Percentiles rank a stretch among this genome's conserved stretches.
These are phyloP conservation scores for Sander vitreus DNA, from an alignment of 2,113 vertebrate genomes.

Conservation along the genomic window DNA sequence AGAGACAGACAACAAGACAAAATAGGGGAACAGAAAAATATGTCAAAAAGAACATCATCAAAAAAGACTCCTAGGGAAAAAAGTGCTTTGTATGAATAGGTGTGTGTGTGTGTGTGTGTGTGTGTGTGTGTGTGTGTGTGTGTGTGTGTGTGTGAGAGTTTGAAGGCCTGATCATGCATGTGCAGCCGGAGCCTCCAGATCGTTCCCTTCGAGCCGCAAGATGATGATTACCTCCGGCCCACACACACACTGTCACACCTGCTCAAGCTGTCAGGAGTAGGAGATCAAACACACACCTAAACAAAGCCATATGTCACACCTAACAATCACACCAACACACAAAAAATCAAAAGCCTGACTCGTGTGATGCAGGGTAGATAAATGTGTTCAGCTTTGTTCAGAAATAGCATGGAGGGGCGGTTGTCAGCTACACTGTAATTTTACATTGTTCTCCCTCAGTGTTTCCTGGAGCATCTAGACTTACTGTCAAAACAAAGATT, in stretches of 20 bases:
- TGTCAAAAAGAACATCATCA: slow-evolving; percentile 36
- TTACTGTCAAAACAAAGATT: slow-evolving; percentile 33
- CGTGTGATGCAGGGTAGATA: slow-evolving; percentile 52
- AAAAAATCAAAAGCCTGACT: slow-evolving; percentile 58
- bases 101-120: not conserved
- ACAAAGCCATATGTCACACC: slow-evolving; percentile 72
- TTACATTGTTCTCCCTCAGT: slow-evolving; percentile 50
- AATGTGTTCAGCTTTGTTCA: slow-evolving; percentile 68
- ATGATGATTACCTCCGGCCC: slow-evolving; percentile 26
- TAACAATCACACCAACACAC: slow-evolving; percentile 36
- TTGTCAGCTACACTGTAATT: slow-evolving; percentile 57
- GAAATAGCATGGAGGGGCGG: slow-evolving; percentile 38
- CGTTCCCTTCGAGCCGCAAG: slow-evolving; percentile 37
- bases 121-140: slow-evolving; percentile 7
- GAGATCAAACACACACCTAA: slow-evolving; percentile 72
- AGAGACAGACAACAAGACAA: slow-evolving; percentile 28
- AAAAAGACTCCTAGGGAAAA: not conserved
- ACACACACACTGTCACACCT: slow-evolving; percentile 40
- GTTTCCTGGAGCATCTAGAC: slow-evolving; percentile 24
- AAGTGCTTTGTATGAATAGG: slow-evolving; percentile 8
- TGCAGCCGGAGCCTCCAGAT: slow-evolving; percentile 6
- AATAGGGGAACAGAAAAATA: not conserved
- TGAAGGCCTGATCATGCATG: slow-evolving; percentile 12
- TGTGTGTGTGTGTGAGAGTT: not conserved
- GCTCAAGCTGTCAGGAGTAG: slow-evolving; percentile 58